phyloP scores from a whole-genome alignment of 2,888 invertebrate genomes.

The Conomelus anceps region DNA sequence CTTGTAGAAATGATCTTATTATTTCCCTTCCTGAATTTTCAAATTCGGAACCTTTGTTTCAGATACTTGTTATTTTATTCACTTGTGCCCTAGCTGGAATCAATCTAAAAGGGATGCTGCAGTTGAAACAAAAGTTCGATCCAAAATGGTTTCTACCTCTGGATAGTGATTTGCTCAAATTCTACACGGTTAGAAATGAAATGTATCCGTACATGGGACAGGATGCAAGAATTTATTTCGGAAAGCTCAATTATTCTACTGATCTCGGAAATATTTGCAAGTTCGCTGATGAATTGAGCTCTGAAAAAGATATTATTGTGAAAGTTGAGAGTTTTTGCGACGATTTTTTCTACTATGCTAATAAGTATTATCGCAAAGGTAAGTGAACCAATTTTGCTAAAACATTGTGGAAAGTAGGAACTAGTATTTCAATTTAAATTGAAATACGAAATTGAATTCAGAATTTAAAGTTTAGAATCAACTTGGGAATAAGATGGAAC shows the following conservation, averaged over 20 bases:
- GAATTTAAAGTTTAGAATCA: no score
- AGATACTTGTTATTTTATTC: constrained; percentile 52
- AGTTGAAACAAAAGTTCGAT: constrained; percentile 70
- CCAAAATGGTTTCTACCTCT: constrained; percentile 72
- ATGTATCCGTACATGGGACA: constrained; percentile 61
- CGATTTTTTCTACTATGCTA: constrained; percentile 56
- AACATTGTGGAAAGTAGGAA: no score
- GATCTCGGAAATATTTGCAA: constrained; percentile 53
- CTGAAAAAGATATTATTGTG: constrained; percentile 48
- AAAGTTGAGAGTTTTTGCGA: constrained; percentile 58
- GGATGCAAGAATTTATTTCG: constrained; percentile 58
- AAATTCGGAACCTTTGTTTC: constrained; percentile 31
- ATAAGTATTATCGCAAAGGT: constrained; percentile 52
- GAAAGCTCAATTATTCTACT: constrained; percentile 55
- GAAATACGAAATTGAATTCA: no score
- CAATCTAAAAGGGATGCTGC: constrained; percentile 55
- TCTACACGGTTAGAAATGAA: constrained; percentile 47
- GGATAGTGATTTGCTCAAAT: constrained; percentile 59
- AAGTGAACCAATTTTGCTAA: constrained; percentile 28
- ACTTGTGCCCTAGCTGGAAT: constrained; percentile 54
- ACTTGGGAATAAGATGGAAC: no score
- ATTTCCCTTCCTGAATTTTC: not conserved
- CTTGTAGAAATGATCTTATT: no score
- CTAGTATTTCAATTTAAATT: no score
- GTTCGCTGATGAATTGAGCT: constrained; percentile 49